Evolutionary conservation across 2,797 vertebrate genomes (phyloP), one percentile per base, ranked within the genome.

Genomic region (Coccyzus lansbergi): DNA sequence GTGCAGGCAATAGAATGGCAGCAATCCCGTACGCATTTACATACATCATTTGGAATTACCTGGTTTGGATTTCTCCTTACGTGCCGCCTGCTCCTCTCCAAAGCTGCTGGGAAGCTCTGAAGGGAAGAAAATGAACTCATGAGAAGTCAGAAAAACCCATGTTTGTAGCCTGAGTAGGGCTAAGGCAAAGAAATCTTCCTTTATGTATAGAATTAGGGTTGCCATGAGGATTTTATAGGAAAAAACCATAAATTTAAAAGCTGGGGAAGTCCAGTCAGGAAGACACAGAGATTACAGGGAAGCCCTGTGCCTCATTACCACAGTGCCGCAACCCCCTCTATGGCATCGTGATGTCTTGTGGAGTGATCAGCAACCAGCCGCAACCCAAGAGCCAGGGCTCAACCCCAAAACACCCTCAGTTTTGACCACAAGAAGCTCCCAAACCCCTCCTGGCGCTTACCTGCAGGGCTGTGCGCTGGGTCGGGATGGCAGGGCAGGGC

Each of bases 71-170:
- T 75, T 71, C 72, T 78, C 25, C 34, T 55, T n/a, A 51, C 0
- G 15, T 0, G 0, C 59, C 0, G 4, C 2, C 46, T 5, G 38
- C 34, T 85, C 67, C 59, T 62, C 55, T 8, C 14, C 42, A n/a
- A 2, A 0, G 52, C 42, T 0, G 6, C 6, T 56, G 21, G 48
- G 84, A 72, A 84, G 36, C 15, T 88, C 40, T 63, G 74, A 82
- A 83, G 28, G 59, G 28, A 71, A 78, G 38, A 62, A 56, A 49
- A 55, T 9, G 3, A 83, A 26, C 10, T 70, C 29, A 40, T 40
- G 29, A 88, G 59, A 68, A 82, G 48, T 13, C 59, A 63, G n/a
- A 48, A 91, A 31, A 31, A 22, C 44, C 84, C 24, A 12, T 5
- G 20, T 24, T 49, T 18, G 11, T 48, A 49, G 29, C 25, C 68